phyloP scores from a whole-genome alignment of 2,797 vertebrate genomes.

The Cuculus canorus region DNA sequence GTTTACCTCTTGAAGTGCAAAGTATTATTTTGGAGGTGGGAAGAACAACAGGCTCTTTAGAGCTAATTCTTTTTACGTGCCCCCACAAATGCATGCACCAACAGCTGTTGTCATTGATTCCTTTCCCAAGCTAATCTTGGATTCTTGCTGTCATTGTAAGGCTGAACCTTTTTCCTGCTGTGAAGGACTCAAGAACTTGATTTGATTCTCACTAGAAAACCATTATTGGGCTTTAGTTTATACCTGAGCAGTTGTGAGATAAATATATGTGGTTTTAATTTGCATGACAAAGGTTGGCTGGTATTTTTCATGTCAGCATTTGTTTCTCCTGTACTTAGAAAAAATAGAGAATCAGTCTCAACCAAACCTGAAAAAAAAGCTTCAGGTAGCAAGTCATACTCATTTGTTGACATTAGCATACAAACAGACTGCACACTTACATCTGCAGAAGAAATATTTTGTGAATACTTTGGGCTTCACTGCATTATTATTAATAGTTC shows the following conservation, averaged over 20 bases:
- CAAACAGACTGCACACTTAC: not conserved
- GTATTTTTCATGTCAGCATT: not conserved
- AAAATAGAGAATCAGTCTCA: not conserved
- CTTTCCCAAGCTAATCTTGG: not conserved
- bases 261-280: not conserved
- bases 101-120: constrained; percentile 26
- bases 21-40: constrained; percentile 58
- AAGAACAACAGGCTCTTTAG: constrained; percentile 46
- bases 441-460: not conserved
- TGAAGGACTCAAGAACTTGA: not conserved
- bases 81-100: constrained; percentile 22
- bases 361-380: not conserved
- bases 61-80: constrained; percentile 33
- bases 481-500: not conserved
- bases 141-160: not conserved
- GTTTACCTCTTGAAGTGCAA: constrained; percentile 54
- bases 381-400: not conserved
- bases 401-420: not conserved
- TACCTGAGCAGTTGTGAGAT: not conserved
- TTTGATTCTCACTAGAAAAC: not conserved
- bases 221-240: not conserved
- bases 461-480: not conserved
- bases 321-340: not conserved
- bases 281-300: not conserved
- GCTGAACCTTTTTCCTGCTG: not conserved